These are phyloP conservation scores for Periophthalmus magnuspinnatus DNA, from an alignment of 2,797 vertebrate genomes.

Conservation along the genomic window DNA sequence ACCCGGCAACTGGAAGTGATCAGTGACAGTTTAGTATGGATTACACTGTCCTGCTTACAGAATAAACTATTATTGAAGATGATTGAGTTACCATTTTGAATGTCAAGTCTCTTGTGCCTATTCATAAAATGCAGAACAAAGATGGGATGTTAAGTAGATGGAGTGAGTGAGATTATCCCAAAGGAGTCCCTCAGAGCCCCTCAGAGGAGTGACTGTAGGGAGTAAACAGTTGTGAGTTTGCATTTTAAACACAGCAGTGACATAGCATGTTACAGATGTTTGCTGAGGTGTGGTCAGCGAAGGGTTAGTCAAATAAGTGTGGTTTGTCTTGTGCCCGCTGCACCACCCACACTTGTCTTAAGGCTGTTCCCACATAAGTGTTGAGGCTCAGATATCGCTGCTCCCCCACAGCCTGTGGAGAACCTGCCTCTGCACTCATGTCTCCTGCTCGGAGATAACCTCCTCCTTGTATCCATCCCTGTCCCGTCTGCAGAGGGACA, in stretches of 20 bases:
- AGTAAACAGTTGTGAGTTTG: slow-evolving; percentile 36
- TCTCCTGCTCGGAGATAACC: slow-evolving; percentile 30
- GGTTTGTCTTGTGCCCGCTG: slow-evolving; percentile 59
- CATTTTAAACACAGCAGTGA: slow-evolving; percentile 35
- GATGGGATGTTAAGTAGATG: slow-evolving; percentile 69
- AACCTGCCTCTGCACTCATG: slow-evolving; percentile 27
- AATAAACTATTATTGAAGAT: slow-evolving; percentile 20
- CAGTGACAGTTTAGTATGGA: slow-evolving; percentile 59
- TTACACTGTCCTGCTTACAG: slow-evolving; percentile 32
- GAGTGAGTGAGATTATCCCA: slow-evolving; percentile 60
- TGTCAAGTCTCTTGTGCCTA: slow-evolving; percentile 22
- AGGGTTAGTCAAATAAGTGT: slow-evolving; percentile 57
- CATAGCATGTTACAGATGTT: slow-evolving; percentile 38
- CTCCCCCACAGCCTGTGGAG: slow-evolving; percentile 46
- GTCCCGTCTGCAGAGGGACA: not conserved
- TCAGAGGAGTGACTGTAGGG: slow-evolving; percentile 25
- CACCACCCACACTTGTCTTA: slow-evolving; percentile 61
- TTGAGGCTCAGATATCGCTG: slow-evolving; percentile 67
- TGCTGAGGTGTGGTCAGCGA: slow-evolving; percentile 36
- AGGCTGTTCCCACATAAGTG: slow-evolving; percentile 69
- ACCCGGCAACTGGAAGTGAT: slow-evolving; percentile 64
- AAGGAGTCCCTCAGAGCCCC: slow-evolving; percentile 36
- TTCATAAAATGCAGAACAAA: slow-evolving; percentile 39
- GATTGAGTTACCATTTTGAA: slow-evolving; percentile 9
- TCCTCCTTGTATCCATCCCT: slow-evolving; percentile 18